Evolutionary conservation across 2,888 invertebrate species (phyloP).

Genomic region (Drosophila suboccidentalis): DNA sequence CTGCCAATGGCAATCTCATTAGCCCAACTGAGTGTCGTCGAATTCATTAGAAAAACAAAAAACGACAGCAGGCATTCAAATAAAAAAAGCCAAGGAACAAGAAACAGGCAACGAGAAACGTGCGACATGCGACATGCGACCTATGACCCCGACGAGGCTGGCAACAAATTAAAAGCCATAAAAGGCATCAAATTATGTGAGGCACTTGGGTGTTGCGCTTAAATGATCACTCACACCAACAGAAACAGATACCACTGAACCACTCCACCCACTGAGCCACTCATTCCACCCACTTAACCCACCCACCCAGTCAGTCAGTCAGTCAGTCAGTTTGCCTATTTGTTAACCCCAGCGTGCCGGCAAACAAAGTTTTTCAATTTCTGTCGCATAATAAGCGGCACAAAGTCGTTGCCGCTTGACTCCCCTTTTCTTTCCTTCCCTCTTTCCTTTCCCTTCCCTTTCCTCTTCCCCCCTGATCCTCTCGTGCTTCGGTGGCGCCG

Average conservation of each 20-base stretch:
- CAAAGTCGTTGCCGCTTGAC: slow-evolving; percentile 50
- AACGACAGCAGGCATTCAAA: slow-evolving; percentile 44
- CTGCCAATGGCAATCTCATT: slow-evolving; percentile 59
- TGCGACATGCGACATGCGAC: slow-evolving; percentile 51
- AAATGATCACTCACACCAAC: slow-evolving; percentile 46
- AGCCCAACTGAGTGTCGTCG: slow-evolving; percentile 42
- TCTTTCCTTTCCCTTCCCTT: no score
- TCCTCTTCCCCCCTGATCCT: background rate
- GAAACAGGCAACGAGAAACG: slow-evolving; percentile 38
- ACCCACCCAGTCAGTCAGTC: background rate
- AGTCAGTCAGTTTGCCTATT: slow-evolving; percentile 62
- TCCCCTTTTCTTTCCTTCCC: background rate
- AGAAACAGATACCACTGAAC: slow-evolving; percentile 1
- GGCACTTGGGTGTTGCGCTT: slow-evolving; percentile 73
- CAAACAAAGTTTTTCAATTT: slow-evolving; percentile 83
- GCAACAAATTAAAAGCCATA: slow-evolving; percentile 80
- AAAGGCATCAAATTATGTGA: slow-evolving; percentile 82
- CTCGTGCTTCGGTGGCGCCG: slow-evolving; percentile 38
- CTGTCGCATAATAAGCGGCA: slow-evolving; percentile 81
- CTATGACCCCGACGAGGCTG: slow-evolving; percentile 44
- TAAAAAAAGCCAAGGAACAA: slow-evolving; percentile 17
- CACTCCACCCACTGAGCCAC: slow-evolving; percentile 16
- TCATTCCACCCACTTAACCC: background rate
- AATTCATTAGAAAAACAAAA: slow-evolving; percentile 59
- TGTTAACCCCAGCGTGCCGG: slow-evolving; percentile 80